These are phyloP conservation scores for Drosophila percnosoma DNA, from an alignment of 2,888 invertebrate genomes.

Conservation along the genomic window DNA sequence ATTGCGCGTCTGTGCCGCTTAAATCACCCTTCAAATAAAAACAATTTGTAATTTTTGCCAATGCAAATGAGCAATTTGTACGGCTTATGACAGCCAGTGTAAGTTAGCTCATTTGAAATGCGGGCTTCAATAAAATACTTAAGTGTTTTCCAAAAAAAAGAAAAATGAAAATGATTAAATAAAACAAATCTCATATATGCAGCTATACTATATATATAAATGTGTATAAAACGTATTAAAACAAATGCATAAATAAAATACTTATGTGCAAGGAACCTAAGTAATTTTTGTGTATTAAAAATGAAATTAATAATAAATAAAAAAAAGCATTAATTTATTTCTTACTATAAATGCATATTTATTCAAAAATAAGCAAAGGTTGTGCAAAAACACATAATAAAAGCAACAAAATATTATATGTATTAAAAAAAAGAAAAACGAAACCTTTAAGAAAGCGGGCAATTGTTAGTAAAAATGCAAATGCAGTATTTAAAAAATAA, in stretches of 20 bases:
- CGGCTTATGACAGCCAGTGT: slow-evolving; percentile 24
- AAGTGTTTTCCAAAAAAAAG: slow-evolving; percentile 61
- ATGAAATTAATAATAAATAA: slow-evolving; percentile 61
- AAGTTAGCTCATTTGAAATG: slow-evolving; percentile 45
- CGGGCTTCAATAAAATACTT: slow-evolving; percentile 53
- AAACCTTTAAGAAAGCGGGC: slow-evolving; percentile 54
- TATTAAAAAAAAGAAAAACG: slow-evolving; percentile 41
- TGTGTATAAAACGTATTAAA: slow-evolving; percentile 59
- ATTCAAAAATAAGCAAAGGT: slow-evolving; percentile 79
- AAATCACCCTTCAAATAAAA: slow-evolving; percentile 37
- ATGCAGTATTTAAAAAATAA: slow-evolving; percentile 42
- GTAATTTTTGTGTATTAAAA: slow-evolving; percentile 63
- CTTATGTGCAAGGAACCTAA: slow-evolving; percentile 60
- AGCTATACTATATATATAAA: slow-evolving; percentile 65
- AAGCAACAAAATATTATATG: slow-evolving; percentile 69
- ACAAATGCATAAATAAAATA: slow-evolving; percentile 41
- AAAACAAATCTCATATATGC: slow-evolving; percentile 61
- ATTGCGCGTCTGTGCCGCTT: slow-evolving; percentile 46
- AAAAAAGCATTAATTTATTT: slow-evolving; percentile 79
- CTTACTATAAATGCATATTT: slow-evolving; percentile 81
- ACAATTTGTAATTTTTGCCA: slow-evolving; percentile 64
- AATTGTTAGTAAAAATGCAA: slow-evolving; percentile 63
- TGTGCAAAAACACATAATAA: slow-evolving; percentile 78
- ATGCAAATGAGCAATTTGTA: slow-evolving; percentile 34
- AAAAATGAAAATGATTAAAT: neutral